Evolutionary conservation across 2,113 vertebrate genomes (phyloP), one percentile per base, ranked within the genome.

Genomic region (Datnioides undecimradiatus): DNA sequence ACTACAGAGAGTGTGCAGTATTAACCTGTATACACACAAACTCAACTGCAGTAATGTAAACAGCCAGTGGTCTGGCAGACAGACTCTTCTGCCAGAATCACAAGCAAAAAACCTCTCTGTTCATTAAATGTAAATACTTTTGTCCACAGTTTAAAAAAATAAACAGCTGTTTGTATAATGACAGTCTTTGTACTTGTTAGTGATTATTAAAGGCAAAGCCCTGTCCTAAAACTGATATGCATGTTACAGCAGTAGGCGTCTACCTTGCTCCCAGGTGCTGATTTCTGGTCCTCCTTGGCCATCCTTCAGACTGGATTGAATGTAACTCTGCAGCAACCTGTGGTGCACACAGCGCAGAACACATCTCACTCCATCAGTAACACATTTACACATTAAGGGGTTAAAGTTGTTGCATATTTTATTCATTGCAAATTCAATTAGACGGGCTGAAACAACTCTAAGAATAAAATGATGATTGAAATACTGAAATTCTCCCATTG

Each of bases 221-320:
- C 6, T 57, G 7, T 29, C 27, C 27, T 40, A 13, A 45, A 23
- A 73, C 8, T 16, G 12, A n/a, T 54, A 16, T 5, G 8, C 0
- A 0, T 73, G 69, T 29, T 14, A 16, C 54, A 12, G 0, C 12
- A 77, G 29, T 41, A 60, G 31, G 23, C 43, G 46, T 86, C 92
- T 91, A 97, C 97, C 97, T 94, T 96, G 96, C 34, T 97, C 96
- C 92, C 94, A 79, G n/a, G 85, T 93, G 91, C 89, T 92, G 73
- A 94, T 73, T 17, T 94, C 91, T 0, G 89, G 83, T 1, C 92
- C 93, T 82, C 16, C 78, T 60, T 92, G 79, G 17, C 76, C 84
- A 0, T 82, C 89, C 0, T 79, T 93, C 36, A 94, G 68, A 36
- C 84, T 92, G 25, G 91, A 91, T 51, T 89, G 86, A 63, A 97